Conservation (phyloP, 2,113 vertebrate genomes). For the Phodopus roborovskii region DNA sequence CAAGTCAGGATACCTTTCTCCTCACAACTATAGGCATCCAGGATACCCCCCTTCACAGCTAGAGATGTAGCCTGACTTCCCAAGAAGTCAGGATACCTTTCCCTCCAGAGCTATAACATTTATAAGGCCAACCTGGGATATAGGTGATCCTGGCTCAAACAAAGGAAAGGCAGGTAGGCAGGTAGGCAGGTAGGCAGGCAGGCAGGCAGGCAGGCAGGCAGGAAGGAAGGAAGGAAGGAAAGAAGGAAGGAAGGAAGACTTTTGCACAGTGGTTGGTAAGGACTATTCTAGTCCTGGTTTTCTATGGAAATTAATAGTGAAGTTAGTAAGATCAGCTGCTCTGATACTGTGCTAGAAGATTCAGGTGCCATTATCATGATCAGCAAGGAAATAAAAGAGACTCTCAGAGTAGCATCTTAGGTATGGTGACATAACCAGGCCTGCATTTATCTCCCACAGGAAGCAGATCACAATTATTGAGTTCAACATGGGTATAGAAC, state of each 20-base stretch:
- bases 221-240: no score
- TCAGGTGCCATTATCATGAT: not conserved
- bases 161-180: not conserved
- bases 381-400: not conserved
- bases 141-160: not conserved
- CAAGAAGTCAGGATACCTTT: no score
- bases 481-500: not conserved
- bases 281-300: not conserved
- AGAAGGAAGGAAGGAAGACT: not conserved
- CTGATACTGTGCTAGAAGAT: not conserved
- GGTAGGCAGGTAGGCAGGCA: no score
- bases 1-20: no score
- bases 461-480: not conserved
- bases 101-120: no score
- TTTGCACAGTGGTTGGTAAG: not conserved
- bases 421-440: not conserved
- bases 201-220: no score
- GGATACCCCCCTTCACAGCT: no score
- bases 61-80: no score
- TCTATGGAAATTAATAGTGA: not conserved
- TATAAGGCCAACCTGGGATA: not conserved
- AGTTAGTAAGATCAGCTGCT: not conserved
- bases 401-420: not conserved
- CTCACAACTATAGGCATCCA: no score
- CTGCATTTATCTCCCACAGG: not conserved